Evolutionary conservation across 2,797 vertebrate species (phyloP).

Genomic region (Phrynocephalus vlangalii): DNA sequence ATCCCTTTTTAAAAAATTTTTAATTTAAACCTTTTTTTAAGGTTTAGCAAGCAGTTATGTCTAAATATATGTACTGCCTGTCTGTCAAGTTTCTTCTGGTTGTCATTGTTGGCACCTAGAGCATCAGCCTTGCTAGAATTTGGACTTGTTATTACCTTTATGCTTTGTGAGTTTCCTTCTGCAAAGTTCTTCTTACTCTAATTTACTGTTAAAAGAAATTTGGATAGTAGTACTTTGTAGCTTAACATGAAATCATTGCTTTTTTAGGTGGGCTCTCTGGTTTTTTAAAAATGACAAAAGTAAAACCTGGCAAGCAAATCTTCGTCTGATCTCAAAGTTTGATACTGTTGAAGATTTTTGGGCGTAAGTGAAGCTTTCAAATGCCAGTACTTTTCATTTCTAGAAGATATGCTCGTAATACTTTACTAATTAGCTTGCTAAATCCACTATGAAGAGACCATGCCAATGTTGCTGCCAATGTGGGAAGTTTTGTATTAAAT

Average conservation of each 20-base stretch:
- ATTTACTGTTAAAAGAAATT: neutral
- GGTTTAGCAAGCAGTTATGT: neutral
- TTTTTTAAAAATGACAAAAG: slow-evolving; percentile 99
- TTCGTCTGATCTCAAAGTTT: slow-evolving; percentile 96
- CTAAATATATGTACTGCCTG: neutral
- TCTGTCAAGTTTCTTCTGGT: neutral
- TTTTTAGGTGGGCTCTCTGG: slow-evolving; percentile 95
- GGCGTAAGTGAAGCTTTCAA: slow-evolving; percentile 86
- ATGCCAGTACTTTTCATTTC: neutral
- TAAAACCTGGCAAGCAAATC: slow-evolving; percentile 99
- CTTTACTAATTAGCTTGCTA: slow-evolving; percentile 25
- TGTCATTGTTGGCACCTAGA: neutral
- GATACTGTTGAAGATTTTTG: slow-evolving; percentile 99
- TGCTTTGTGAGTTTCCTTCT: neutral
- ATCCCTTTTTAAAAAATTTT: neutral
- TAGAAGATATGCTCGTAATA: neutral
- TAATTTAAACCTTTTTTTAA: neutral
- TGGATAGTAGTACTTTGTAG: neutral
- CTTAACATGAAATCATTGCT: slow-evolving; percentile 23
- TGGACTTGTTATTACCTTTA: neutral
- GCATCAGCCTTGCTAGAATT: neutral
- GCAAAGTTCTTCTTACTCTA: too few species aligned
- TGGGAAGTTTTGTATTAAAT: neutral
- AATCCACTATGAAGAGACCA: slow-evolving; percentile 16
- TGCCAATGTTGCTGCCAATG: neutral